Conservation (phyloP, 2,113 vertebrate species). For the Globicephala melas region DNA sequence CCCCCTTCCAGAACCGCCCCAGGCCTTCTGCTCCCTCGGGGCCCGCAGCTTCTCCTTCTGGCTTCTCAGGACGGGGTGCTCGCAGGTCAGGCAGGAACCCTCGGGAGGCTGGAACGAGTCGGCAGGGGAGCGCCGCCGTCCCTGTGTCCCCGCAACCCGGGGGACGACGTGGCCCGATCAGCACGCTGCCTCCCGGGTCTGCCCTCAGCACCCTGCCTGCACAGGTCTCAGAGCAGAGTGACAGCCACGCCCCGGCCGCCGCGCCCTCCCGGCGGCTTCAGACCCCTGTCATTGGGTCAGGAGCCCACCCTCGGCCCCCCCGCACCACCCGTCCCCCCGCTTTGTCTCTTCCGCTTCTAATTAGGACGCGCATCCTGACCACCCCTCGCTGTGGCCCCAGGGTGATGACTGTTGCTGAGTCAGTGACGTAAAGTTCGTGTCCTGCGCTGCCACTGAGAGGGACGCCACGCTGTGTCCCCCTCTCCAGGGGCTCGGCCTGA, state of each 20-base stretch:
- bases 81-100: too few relatives aligned
- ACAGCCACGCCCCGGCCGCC: accelerated
- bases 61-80: too few relatives aligned
- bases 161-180: too few relatives aligned
- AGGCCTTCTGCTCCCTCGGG: neutral
- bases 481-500: too few relatives aligned
- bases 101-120: too few relatives aligned
- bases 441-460: too few relatives aligned
- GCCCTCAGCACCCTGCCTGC: neutral
- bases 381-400: neutral
- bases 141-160: too few relatives aligned
- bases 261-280: too few relatives aligned
- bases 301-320: neutral
- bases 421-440: neutral
- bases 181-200: neutral
- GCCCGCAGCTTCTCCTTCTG: too few relatives aligned
- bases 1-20: accelerated
- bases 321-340: accelerated
- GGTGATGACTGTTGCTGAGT: neutral
- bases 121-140: too few relatives aligned
- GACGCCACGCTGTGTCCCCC: neutral
- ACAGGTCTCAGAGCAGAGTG: neutral
- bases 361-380: neutral
- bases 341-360: neutral
- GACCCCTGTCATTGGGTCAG: too few relatives aligned